Evolutionary conservation across 2,797 vertebrate genomes (phyloP), one percentile per base, ranked within the genome.

Genomic region (Lithobates pipiens): DNA sequence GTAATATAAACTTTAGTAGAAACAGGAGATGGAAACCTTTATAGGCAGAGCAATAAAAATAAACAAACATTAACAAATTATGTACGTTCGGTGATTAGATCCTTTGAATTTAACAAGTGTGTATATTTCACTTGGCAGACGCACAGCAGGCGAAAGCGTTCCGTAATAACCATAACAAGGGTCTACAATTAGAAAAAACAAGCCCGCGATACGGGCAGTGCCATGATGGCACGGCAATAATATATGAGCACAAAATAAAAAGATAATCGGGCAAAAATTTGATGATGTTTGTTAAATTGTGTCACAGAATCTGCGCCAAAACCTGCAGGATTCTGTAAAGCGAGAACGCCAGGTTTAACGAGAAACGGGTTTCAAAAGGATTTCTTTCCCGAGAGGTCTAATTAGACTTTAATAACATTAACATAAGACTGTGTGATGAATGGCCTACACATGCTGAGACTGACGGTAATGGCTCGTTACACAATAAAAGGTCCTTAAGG

Each of bases 371-470:
- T 84, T 83, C 81, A 79, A 80, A 84, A 71, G n/a, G 18, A 46
- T 7, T 36, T 5, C 44, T 80, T 80, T 86, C 68, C 86, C 76
- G 27, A 50, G 86, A 84, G 86, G 83, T 76, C 86, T 84, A 87
- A 87, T 87, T 87, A 83, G 86, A 83, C 81, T 80, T 80, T 84
- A 75, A 87, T 73, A 83, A 83, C 81, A 87, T 87, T 84, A 87
- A 75, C 76, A 67, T 82, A 70, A 27, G 81, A 83, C 77, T 80
- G 16, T 34, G 27, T 76, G 81, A 84, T 80, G 81, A 73, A 87
- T 72, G 25, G 75, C 15, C 69, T 79, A 79, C 75, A 79, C 61
- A 74, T 75, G 61, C 67, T n/a, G 34, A 67, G 32, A 67, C 29
- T 42, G 75, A 77, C 63, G 80, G 36, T 61, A 72, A 81, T 74